Evolutionary conservation across 2,888 invertebrate species (phyloP), one percentile per base, ranked within the genome.

Genomic region (Blastobasis lacticolella): DNA sequence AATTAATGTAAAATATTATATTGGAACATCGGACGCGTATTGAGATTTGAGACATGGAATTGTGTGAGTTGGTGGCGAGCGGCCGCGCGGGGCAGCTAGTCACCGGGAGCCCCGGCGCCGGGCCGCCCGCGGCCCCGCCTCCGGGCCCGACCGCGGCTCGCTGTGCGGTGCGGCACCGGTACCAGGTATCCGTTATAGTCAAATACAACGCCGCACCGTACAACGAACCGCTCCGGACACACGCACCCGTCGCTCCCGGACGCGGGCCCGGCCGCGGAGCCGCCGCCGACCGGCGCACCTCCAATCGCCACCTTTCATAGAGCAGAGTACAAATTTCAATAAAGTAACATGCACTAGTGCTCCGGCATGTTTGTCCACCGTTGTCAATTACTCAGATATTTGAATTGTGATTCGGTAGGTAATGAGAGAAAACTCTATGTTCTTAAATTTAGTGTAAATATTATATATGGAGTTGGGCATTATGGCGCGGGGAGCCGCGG

Each of bases 371-470:
- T 81, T 83, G 88, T 87, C 87, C 87, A 85, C 85, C 84, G 82
- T 87, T 82, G 88, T 88, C 88, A 88, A 88, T 88, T 88, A 88
- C 82, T 85, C 82, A 80, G 81, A 82, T 82, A 86, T 82, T 82
- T 84, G 81, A 86, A 87, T 85, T 88, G 88, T 88, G 88, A 88
- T 88, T 87, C 82, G 86, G 86, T 88, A 88, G 87, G 85, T 88
- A 87, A 85, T 81, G 87, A 86, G 86, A 87, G 86, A 88, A 80
- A 86, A 81, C 75, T 75, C 78, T 84, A 86, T 84, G 84, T 79
- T 86, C 84, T 85, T 85, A 81, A 82, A 82, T 81, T 72, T 82
- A 85, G 78, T 87, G 87, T 87, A 87, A 71, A 87, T 87, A 87
- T 81, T 80, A 84, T 79, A 82, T 83, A 80, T 76, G 84, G 83